Base-by-base conservation (phyloP, 1,140 invertebrate genomes). In the Campodea augens region DNA sequence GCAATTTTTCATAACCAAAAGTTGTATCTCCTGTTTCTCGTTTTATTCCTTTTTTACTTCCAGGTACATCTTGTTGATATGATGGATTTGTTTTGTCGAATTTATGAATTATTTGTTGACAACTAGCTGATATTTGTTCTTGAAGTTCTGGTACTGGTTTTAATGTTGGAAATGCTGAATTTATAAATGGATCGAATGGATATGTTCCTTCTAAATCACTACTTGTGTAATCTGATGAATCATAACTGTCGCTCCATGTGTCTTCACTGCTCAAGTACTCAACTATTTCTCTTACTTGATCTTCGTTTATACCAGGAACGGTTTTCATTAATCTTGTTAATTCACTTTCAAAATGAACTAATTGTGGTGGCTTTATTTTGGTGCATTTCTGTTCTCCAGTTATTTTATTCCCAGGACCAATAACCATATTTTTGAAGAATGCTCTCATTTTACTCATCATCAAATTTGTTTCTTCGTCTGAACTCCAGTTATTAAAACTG, bases 381-480 rank as follows among this genome's bases (percentile, higher is more conserved):
- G 71, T 23, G 18, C 22, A 24, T 5, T 12, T 20, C 12, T 44
- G 18, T 18, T 24, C 23, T 5, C 13, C 37, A 5, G 18, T 38
- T 22, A 36, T 22, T 67, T 68, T 52, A 61, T 75, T 48, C 59
- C 59, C 27, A 2, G 7, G 15, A 5, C 41, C 47, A 15, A 38
- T 41, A 1, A 88, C 74, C 69, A 88, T 78, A 20, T 81, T 85
- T 60, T 87, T 88, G 59, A 89, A 88, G 58, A 89, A 86, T 51
- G 86, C 81, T 3, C 83, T 67, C 81, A 90, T 86, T 64, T 88
- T 89, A 7, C 78, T 83, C 85, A 91, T 89, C 85, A 91, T 90
- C 5, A 89, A 60, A 60, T 91, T 91, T 1, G 86, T 89, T 62
- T 89, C 86, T 58, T 90, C 85, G 56, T 90, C 85, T 0, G 84